Evolutionary conservation across 2,888 invertebrate species (phyloP), one percentile per base, ranked within the genome.

Genomic region (Anaspis maculata): DNA sequence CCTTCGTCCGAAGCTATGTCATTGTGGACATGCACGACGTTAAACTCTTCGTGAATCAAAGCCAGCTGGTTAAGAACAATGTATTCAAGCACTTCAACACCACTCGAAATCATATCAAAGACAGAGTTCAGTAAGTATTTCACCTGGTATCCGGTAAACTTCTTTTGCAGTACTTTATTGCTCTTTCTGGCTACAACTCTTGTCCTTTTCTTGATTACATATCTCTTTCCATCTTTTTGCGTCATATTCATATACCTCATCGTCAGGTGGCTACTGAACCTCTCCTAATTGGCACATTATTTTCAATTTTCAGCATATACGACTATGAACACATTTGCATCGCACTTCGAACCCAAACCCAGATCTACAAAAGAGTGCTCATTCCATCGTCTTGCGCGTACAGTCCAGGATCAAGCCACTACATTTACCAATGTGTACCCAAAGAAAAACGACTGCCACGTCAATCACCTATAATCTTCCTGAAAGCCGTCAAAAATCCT

Each of bases 401-500:
- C 55, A 80, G 79, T 43, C 68, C 73, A 21, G 83, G 87, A 1
- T 83, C 79, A 0, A 86, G 85, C 5, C 79, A 80, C 35, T 79
- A 81, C 2, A 73, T 82, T 37, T 74, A 72, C 14, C 68, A 72
- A 16, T 71, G 72, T 40, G 68, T 83, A 25, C 74, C 77, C 0
- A 57, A 63, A 15, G 67, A 73, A 15, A 79, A 79, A 53, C 59
- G 67, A 30, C 52, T 81, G 22, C 69, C 74, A 41, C 70, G 71
- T 37, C 70, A 80, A 3, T 92, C 91, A 0, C 92, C 92, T 0
- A 80, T 95, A 19, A 79, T 90, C 30, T 73, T 77, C 37, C 69
- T 91, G 67, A 91, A 92, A 58, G 88, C 91, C 0, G 75, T 82
- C 46, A 97, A 97, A 66, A 95, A 92, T 56, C 64, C 69, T 0